A percentile compares a stretch with the other conserved stretches of the same genome.
phyloP scores from a whole-genome alignment of 2,888 invertebrate species.

The Trilocha varians region DNA sequence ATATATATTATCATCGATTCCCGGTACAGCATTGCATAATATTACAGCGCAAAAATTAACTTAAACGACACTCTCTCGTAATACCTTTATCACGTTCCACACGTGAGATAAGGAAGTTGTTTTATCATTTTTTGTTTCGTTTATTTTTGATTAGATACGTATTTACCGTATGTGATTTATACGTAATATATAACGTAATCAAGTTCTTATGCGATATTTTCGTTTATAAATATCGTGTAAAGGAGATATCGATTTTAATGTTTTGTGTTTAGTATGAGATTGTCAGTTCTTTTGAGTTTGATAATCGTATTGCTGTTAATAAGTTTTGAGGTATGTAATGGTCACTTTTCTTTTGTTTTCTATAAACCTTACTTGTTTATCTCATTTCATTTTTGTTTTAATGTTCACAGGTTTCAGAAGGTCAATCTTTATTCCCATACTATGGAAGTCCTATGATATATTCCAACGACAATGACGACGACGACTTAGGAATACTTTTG shows the following conservation, averaged over 20 bases:
- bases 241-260: background rate
- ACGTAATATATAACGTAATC: slow-evolving; percentile 6
- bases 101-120: background rate
- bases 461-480: slow-evolving; percentile 23
- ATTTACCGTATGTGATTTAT: background rate
- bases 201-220: background rate
- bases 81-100: background rate
- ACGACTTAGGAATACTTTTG: slow-evolving; percentile 42
- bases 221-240: background rate
- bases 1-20: background rate
- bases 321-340: slow-evolving; percentile 5
- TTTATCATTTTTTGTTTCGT: background rate
- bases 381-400: slow-evolving; percentile 13
- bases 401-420: slow-evolving; percentile 22
- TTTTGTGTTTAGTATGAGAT: background rate
- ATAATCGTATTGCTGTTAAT: background rate
- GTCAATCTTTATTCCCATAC: slow-evolving; percentile 17
- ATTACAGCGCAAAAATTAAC: background rate
- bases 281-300: background rate
- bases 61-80: background rate
- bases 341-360: slow-evolving; percentile 2
- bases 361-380: background rate
- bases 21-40: background rate
- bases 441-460: slow-evolving; percentile 20
- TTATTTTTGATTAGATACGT: background rate